These are phyloP conservation scores for Pimpla rufipes DNA, from an alignment of 2,888 invertebrate species.

Conservation along the genomic window DNA sequence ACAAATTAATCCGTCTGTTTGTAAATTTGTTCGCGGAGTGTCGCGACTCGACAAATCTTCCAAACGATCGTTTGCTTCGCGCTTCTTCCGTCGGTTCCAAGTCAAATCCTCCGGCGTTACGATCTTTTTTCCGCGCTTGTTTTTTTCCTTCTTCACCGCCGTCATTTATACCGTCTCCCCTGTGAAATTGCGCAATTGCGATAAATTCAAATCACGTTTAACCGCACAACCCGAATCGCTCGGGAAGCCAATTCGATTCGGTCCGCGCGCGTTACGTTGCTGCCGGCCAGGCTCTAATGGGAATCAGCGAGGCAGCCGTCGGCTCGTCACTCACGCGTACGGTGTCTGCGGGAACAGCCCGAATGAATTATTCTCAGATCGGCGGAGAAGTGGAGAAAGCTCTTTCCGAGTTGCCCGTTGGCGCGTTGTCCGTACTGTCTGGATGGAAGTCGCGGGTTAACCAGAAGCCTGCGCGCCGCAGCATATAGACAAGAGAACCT, in stretches of 20 bases:
- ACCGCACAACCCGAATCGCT: background rate
- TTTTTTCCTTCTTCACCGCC: too few species aligned
- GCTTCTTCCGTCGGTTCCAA: background rate
- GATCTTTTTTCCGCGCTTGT: too few species aligned
- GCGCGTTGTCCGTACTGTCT: background rate
- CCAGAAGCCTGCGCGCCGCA: background rate
- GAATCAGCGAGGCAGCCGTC: conserved; percentile 59
- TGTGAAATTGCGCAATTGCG: background rate
- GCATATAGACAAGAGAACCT: background rate
- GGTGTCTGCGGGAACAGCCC: conserved; percentile 53
- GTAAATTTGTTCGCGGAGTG: conserved; percentile 67
- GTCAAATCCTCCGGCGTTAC: background rate
- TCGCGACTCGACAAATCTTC: conserved; percentile 7
- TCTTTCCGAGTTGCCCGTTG: conserved; percentile 45
- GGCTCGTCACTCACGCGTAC: conserved; percentile 67
- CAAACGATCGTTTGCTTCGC: background rate
- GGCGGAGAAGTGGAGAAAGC: conserved; percentile 65
- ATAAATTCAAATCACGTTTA: conserved; percentile 35
- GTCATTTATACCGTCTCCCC: background rate
- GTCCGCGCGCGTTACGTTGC: conserved; percentile 40
- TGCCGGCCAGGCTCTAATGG: conserved; percentile 48
- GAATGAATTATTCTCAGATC: conserved; percentile 68
- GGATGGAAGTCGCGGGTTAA: background rate
- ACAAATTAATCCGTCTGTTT: conserved; percentile 79
- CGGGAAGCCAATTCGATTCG: conserved; percentile 21